phyloP scores from a whole-genome alignment of 2,888 invertebrate species.

The Tenthredo distinguenda region DNA sequence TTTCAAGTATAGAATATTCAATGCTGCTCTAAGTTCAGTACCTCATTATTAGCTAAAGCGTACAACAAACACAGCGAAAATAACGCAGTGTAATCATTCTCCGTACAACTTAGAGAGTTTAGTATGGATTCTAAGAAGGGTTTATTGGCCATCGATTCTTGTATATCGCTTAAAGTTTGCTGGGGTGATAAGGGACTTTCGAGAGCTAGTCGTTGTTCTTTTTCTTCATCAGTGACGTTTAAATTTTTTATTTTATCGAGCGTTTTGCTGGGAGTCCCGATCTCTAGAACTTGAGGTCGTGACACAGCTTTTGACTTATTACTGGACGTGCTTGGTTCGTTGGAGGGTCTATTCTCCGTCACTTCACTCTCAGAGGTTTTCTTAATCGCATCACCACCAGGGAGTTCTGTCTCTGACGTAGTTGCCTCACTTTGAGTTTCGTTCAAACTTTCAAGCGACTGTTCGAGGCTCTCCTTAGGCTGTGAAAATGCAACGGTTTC shows the following conservation, averaged over 20 bases:
- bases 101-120: constrained; percentile 91
- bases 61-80: constrained; percentile 95
- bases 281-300: constrained; percentile 53
- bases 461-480: constrained; percentile 88
- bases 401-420: constrained; percentile 54
- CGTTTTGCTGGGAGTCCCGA: constrained; percentile 57
- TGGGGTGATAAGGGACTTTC: constrained; percentile 67
- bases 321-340: constrained; percentile 63
- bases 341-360: constrained; percentile 29
- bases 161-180: constrained; percentile 60
- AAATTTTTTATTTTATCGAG: constrained; percentile 77
- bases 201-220: constrained; percentile 82
- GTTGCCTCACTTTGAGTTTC: constrained; percentile 61
- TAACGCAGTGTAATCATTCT: constrained; percentile 96
- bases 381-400: constrained; percentile 26
- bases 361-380: constrained; percentile 27
- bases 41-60: constrained; percentile 96
- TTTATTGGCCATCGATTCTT: constrained; percentile 81
- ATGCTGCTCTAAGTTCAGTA: constrained; percentile 76
- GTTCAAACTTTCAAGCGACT: constrained; percentile 83
- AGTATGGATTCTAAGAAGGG: constrained; percentile 95
- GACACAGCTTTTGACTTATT: neutral
- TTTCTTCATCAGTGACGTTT: constrained; percentile 97
- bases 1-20: constrained; percentile 30
- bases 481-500: constrained; percentile 84